Conservation (phyloP, 92 coral and sea anemone genomes). For the Parazoanthus darwini region DNA sequence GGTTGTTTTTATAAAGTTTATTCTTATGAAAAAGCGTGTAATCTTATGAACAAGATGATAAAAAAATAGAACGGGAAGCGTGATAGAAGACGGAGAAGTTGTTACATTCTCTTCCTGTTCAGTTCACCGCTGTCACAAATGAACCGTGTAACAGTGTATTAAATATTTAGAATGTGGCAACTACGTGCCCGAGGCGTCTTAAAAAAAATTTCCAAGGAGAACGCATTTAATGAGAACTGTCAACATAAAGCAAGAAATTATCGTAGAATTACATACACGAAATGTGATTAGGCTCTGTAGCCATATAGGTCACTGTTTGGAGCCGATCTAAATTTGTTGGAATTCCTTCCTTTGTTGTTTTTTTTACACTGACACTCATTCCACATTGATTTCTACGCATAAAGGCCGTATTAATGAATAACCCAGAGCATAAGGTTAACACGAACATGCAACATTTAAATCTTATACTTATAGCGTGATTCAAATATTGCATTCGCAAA, state of each 20-base stretch:
- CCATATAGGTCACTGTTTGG: neutral
- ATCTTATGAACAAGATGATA: too few species aligned
- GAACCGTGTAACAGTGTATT: too few species aligned
- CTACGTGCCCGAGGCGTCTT: neutral
- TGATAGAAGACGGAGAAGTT: too few species aligned
- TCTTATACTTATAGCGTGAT: neutral
- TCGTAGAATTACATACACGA: neutral
- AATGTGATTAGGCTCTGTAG: neutral
- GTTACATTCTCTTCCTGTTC: neutral
- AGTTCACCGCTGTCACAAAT: neutral
- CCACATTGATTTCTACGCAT: neutral
- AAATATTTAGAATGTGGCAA: neutral
- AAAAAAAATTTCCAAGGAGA: neutral
- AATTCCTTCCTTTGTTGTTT: neutral
- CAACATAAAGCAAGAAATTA: conserved; percentile 1
- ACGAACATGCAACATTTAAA: neutral
- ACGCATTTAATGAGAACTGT: conserved; percentile 2
- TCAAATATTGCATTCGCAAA: neutral
- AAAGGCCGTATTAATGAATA: neutral
- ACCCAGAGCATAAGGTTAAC: neutral
- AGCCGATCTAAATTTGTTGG: neutral
- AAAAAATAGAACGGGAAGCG: too few species aligned
- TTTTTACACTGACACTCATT: neutral
- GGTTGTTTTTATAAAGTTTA: too few species aligned
- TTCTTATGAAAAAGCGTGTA: too few species aligned